phyloP scores from a whole-genome alignment of 2,113 vertebrate species.

The Tupaia tana region DNA sequence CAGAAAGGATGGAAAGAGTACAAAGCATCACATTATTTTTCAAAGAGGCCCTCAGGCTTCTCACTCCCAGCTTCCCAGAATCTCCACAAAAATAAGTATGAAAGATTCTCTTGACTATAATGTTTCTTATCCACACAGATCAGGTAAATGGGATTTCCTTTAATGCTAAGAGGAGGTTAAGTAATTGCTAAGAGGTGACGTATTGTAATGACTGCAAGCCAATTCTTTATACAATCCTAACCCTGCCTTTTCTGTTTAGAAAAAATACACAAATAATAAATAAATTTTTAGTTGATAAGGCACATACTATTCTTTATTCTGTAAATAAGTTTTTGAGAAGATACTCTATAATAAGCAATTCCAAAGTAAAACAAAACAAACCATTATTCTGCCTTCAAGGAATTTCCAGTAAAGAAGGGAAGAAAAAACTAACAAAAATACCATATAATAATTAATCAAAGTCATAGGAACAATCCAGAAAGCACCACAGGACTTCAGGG shows the following conservation, averaged over 20 bases:
- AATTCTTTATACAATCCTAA: not conserved
- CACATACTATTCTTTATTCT: not conserved
- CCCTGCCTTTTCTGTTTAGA: not conserved
- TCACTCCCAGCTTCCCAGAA: not conserved
- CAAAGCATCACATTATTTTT: not conserved
- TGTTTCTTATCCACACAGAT: not conserved
- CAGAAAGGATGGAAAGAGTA: not conserved
- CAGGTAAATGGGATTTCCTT: not conserved
- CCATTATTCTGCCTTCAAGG: not conserved
- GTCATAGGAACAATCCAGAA: not conserved
- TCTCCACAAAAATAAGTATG: not conserved
- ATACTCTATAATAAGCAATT: not conserved
- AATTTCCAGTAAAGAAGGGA: not conserved
- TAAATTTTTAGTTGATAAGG: not conserved
- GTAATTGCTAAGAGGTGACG: not conserved
- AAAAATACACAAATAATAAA: not conserved
- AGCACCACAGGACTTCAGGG: not conserved
- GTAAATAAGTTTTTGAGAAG: constrained; percentile 3
- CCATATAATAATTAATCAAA: not conserved
- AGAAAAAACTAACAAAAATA: constrained; percentile 26
- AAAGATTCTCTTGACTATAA: not conserved
- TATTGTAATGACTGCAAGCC: not conserved
- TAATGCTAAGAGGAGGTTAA: not conserved
- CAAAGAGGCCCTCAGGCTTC: not conserved
- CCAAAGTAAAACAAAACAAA: not conserved